These are phyloP conservation scores for Proteles cristata DNA, from an alignment of 2,113 vertebrate genomes.

Conservation along the genomic window DNA sequence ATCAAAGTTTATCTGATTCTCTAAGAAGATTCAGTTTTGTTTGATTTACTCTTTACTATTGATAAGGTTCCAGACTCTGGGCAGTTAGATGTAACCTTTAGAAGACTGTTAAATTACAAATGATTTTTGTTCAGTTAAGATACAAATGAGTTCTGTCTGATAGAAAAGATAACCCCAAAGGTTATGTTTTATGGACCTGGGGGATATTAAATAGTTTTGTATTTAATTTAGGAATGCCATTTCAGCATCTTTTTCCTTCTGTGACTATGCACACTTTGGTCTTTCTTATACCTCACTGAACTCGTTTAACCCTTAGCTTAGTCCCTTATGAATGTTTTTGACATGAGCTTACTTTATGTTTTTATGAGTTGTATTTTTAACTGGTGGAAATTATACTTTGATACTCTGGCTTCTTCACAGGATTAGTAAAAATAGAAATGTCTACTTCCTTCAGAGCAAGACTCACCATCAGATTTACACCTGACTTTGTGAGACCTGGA, in stretches of 20 bases:
- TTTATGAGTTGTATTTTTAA: conserved; percentile 25
- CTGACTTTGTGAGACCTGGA: not conserved
- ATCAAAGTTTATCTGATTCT: not conserved
- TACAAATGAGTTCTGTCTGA: conserved; percentile 39
- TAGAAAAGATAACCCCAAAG: conserved; percentile 33
- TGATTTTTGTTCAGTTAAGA: conserved; percentile 61
- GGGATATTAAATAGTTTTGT: not conserved
- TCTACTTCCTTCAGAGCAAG: not conserved
- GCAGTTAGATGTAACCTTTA: conserved; percentile 48
- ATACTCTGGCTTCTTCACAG: not conserved
- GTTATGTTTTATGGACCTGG: not conserved
- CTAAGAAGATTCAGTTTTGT: not conserved
- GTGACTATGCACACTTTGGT: not conserved
- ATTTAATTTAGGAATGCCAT: conserved; percentile 24
- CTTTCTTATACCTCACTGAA: not conserved
- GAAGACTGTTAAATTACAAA: conserved; percentile 53
- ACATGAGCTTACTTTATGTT: not conserved
- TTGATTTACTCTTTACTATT: conserved; percentile 14
- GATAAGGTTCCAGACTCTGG: conserved; percentile 1
- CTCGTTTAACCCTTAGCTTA: not conserved
- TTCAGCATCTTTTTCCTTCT: not conserved
- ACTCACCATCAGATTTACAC: not conserved
- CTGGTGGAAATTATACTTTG: conserved; percentile 16
- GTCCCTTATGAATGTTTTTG: not conserved
- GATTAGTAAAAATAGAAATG: not conserved